Percentiles rank a stretch among this genome's conserved stretches.
These are phyloP conservation scores for Trachurus trachurus DNA, from an alignment of 2,797 vertebrate species.

Conservation along the genomic window DNA sequence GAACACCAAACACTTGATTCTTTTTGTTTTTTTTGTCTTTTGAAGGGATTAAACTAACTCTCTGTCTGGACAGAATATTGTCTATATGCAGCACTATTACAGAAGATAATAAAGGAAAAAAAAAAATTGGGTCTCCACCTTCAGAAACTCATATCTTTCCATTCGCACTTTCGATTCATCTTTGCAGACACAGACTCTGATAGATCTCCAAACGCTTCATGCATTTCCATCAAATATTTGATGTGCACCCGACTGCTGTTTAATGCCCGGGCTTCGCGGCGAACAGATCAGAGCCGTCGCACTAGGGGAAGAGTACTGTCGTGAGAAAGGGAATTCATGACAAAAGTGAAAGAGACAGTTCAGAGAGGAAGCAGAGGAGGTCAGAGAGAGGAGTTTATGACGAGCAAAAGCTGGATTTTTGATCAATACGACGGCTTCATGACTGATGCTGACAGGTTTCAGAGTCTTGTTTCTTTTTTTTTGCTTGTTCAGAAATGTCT, in stretches of 20 bases:
- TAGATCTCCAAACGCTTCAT: constrained; percentile 35
- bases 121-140: constrained; percentile 15
- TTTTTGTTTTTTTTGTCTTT: background rate
- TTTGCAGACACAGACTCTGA: constrained; percentile 41
- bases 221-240: constrained; percentile 58
- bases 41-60: constrained; percentile 2
- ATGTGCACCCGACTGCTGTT: constrained; percentile 44
- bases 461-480: background rate
- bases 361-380: constrained; percentile 4
- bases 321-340: constrained; percentile 27
- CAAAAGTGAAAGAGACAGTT: constrained; percentile 30
- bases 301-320: constrained; percentile 32
- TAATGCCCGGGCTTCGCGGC: constrained; percentile 49
- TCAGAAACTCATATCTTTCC: constrained; percentile 26
- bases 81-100: background rate
- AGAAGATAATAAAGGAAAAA: background rate
- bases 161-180: constrained; percentile 32
- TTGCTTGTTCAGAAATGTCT: too few relatives aligned
- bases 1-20: background rate
- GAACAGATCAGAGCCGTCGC: constrained; percentile 50
- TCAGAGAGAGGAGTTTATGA: background rate
- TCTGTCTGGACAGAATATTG: background rate
- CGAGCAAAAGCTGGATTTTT: constrained; percentile 11
- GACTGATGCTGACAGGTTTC: background rate
- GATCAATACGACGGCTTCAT: constrained; percentile 20